phyloP scores from a whole-genome alignment of 2,888 invertebrate genomes.

The Ophioninae sp. region DNA sequence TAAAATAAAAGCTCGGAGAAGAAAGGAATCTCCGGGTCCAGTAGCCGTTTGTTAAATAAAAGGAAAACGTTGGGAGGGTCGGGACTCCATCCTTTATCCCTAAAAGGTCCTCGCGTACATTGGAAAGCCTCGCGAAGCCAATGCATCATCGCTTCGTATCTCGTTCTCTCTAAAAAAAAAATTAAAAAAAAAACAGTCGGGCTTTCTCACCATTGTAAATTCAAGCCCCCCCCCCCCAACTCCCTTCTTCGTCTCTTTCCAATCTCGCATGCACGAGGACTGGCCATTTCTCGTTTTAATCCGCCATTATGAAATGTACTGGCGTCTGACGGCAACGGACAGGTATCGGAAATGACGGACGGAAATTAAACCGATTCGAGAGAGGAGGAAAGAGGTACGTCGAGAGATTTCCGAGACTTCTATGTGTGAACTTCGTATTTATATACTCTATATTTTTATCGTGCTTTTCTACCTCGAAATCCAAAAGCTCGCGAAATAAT shows the following conservation, averaged over 20 bases:
- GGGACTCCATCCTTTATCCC: slow-evolving; percentile 5
- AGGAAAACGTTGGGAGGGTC: slow-evolving; percentile 67
- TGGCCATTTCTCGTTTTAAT: slow-evolving; percentile 69
- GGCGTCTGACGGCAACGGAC: slow-evolving; percentile 68
- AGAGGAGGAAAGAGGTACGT: slow-evolving; percentile 39
- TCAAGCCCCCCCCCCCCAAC: slow-evolving; percentile 7
- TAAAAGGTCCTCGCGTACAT: slow-evolving; percentile 44
- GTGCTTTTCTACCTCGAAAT: slow-evolving; percentile 20
- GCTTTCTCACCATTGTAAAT: not conserved
- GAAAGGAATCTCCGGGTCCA: slow-evolving; percentile 55
- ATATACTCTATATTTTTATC: slow-evolving; percentile 36
- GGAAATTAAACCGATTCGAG: slow-evolving; percentile 73
- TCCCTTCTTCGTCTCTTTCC: slow-evolving; percentile 15
- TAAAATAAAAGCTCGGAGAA: slow-evolving; percentile 50
- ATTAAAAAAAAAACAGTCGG: not conserved
- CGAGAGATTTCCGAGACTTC: slow-evolving; percentile 14
- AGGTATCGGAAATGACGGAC: slow-evolving; percentile 72
- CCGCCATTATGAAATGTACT: slow-evolving; percentile 72
- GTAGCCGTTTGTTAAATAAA: slow-evolving; percentile 65
- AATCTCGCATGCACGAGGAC: slow-evolving; percentile 41
- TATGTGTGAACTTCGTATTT: slow-evolving; percentile 30
- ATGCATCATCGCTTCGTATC: slow-evolving; percentile 24
- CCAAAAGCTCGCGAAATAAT: not conserved
- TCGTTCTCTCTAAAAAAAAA: not conserved
- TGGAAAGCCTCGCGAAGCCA: slow-evolving; percentile 60